These are phyloP conservation scores for Enteromius mattozi DNA, from an alignment of 2,797 vertebrate species.

Conservation along the genomic window DNA sequence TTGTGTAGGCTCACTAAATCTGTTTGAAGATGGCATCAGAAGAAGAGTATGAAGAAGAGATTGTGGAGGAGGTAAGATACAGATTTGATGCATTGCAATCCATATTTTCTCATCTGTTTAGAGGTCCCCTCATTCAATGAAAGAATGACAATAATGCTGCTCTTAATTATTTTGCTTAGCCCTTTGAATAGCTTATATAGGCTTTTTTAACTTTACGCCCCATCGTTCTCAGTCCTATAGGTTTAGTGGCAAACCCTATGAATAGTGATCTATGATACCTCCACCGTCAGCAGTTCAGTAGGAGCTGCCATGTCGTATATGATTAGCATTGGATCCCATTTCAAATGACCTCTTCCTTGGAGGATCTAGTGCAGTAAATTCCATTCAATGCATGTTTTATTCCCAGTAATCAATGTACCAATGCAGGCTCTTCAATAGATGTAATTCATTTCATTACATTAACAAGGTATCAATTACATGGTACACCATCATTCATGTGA, in stretches of 20 bases:
- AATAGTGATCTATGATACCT: constrained; percentile 73
- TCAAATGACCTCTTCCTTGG: constrained; percentile 66
- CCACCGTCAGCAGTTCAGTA: constrained; percentile 78
- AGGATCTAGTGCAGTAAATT: constrained; percentile 46
- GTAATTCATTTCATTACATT: neutral
- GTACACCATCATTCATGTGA: neutral
- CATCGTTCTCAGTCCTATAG: constrained; percentile 46
- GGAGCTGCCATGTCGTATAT: constrained; percentile 63
- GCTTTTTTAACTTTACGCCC: neutral
- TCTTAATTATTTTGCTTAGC: neutral
- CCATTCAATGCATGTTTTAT: constrained; percentile 18
- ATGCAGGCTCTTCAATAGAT: neutral
- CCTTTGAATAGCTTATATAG: constrained; percentile 5
- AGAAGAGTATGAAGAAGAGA: constrained; percentile 77
- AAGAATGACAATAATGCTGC: neutral
- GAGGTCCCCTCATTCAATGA: neutral
- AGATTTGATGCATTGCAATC: neutral
- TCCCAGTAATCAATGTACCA: neutral
- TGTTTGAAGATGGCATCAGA: constrained; percentile 78
- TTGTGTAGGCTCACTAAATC: constrained; percentile 70
- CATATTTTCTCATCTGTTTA: neutral
- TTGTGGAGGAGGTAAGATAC: constrained; percentile 86
- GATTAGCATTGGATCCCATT: constrained; percentile 73
- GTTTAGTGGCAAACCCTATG: constrained; percentile 67
- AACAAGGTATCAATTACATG: neutral